phyloP scores from a whole-genome alignment of 2,797 vertebrate genomes.

The Myotis findleyi region DNA sequence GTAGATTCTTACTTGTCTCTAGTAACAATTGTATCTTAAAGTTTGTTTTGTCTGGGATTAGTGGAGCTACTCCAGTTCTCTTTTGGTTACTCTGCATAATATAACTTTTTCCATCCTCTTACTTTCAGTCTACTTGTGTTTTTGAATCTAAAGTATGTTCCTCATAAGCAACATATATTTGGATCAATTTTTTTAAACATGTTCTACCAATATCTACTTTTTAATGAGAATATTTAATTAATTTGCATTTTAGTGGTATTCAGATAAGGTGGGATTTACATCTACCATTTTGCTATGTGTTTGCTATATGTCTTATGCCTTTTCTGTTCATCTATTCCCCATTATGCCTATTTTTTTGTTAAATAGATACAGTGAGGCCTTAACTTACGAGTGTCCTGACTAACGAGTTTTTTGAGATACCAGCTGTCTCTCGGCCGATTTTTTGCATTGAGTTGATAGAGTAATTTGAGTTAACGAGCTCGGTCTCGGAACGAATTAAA shows the following conservation, averaged over 20 bases:
- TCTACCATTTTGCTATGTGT: not conserved
- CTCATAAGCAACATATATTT: not conserved
- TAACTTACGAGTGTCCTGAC: too few species aligned
- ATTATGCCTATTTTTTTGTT: not conserved
- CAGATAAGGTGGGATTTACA: not conserved
- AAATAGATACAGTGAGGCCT: not conserved
- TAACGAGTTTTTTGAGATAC: too few species aligned
- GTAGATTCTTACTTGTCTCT: not conserved
- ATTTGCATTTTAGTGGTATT: not conserved
- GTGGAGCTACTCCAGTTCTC: not conserved
- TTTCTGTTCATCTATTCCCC: not conserved
- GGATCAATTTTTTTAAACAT: not conserved
- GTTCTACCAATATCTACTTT: not conserved
- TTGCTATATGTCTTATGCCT: not conserved
- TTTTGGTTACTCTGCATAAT: not conserved
- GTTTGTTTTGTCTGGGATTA: not conserved
- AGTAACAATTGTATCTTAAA: too few species aligned
- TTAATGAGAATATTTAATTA: not conserved
- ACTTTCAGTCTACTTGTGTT: not conserved
- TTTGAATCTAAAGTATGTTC: not conserved
- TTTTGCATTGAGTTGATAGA: too few species aligned
- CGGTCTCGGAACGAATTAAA: too few species aligned
- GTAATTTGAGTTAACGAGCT: too few species aligned
- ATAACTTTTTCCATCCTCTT: not conserved
- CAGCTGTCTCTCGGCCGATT: too few species aligned